Evolutionary conservation across 2,888 invertebrate species (phyloP), one percentile per base, ranked within the genome.

Genomic region (Leptinotarsa juncta): DNA sequence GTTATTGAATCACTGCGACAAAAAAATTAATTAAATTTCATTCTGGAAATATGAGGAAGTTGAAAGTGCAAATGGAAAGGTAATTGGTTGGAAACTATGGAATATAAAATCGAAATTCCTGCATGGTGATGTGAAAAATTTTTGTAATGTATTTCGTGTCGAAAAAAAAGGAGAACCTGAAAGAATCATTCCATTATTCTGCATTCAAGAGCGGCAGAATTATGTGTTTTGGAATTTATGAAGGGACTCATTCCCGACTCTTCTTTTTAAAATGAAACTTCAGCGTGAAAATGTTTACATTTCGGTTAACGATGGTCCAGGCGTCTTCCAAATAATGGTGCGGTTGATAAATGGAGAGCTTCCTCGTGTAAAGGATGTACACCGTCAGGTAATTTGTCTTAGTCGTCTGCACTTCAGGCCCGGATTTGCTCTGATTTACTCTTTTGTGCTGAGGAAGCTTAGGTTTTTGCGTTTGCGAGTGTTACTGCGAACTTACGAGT

Each of bases 351-450:
- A 79, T 78, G 77, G 77, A 78, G 68, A 71, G 72, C 67, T 79
- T 77, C 74, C 75, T 75, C 76, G 72, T 74, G 78, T 71, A 73
- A 81, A 80, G 81, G 81, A 81, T 81, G 78, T 82, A 78, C 79
- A 80, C 81, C 78, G 81, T 75, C 79, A 70, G 78, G 81, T 81
- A 80, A 83, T 84, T 84, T 82, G 82, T 84, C 84, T 83, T 82
- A 80, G 82, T 83, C 81, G 82, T 80, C 82, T 81, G 77, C 80
- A 79, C 79, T 77, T 82, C 84, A 82, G 81, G 79, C 68, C 77
- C 78, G 82, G 82, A 81, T 82, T 83, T 81, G 78, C 80, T 77
- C 79, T 80, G 83, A 81, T 81, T 82, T 81, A 79, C 80, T 76
- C 79, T 79, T 80, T 81, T 75, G 26, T 68, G 53, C 65, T 20